Base-by-base conservation (phyloP, 2,113 vertebrate genomes). In the Percopsis transmontana region DNA sequence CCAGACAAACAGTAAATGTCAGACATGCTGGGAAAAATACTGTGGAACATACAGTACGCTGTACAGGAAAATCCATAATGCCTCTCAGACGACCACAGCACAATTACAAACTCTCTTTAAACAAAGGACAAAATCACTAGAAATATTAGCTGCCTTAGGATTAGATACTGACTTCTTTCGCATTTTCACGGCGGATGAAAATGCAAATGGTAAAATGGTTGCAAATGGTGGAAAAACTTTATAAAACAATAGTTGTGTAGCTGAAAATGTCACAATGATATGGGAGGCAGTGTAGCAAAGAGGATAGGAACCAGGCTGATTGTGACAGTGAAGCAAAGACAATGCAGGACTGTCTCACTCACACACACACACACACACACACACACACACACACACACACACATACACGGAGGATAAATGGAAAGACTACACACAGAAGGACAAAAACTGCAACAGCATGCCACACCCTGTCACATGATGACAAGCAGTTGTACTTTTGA, bases 311-410 rank as follows among this genome's bases (percentile, higher is more conserved):
- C 19, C 10, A n/a, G 16, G 24, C 33, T 16, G 18, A 53, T 20
- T 39, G 2, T 51, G 45, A 15, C 23, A 40, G 13, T 18, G 16
- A 53, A 9, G 38, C 14, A 53, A 2, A 40, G 39, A 40, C 15
- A 44, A 14, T 18, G 47, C 8, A 45, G n/a, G 20, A 1, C 38
- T n/a, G 10, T 19, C 23, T 19, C 14, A 64, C 50, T 2, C 1
- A 12, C 13, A 16, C 45, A 63, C 45, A 38, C 61, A 18, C 58
- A 47, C 20, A 23, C 50, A 41, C n/a, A 24, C 33, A 42, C 45
- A 48, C 48, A 40, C 62, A 41, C 19, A 44, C 39, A 55, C 44
- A 65, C 50, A 64, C 24, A 63, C 61, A 63, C 55, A 58, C 14
- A 45, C 42, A 58, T 9, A 45, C 42, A 54, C 24, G 53, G 33